Evolutionary conservation across 2,888 invertebrate species (phyloP).

Genomic region (Lamproptera curius): DNA sequence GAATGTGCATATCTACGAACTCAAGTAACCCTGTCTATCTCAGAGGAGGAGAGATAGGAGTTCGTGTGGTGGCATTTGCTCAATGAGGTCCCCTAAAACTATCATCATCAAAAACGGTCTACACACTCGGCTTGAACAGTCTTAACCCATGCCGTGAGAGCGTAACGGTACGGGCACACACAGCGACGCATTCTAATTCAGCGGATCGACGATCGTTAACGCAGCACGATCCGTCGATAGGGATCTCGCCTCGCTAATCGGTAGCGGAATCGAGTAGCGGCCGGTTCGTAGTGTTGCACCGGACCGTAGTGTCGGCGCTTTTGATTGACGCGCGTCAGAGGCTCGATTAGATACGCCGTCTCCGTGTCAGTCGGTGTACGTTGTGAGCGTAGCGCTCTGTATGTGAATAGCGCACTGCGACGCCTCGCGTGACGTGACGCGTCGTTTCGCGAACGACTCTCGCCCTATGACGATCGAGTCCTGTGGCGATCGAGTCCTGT

Average conservation of each 20-base stretch:
- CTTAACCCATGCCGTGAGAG: too few relatives aligned
- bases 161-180: too few relatives aligned
- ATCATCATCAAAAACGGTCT: too few relatives aligned
- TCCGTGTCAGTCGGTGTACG: constrained; percentile 45
- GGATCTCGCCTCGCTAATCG: constrained; percentile 31
- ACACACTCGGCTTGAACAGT: too few relatives aligned
- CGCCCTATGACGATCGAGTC: constrained; percentile 35
- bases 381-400: constrained; percentile 60
- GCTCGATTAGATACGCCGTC: constrained; percentile 66
- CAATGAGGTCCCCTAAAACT: too few relatives aligned
- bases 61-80: too few relatives aligned
- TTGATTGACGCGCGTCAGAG: constrained; percentile 58
- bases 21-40: too few relatives aligned
- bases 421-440: constrained; percentile 40
- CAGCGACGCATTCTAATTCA: constrained; percentile 17
- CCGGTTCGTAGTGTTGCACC: constrained; percentile 47
- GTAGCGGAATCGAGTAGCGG: constrained; percentile 43
- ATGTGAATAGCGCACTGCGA: constrained; percentile 61
- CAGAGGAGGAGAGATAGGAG: too few relatives aligned
- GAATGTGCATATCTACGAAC: too few relatives aligned
- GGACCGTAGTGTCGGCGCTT: constrained; percentile 43
- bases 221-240: constrained; percentile 20
- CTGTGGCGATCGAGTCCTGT: too few relatives aligned
- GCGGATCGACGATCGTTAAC: constrained; percentile 21
- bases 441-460: constrained; percentile 43